These are phyloP conservation scores for Danio kyathit DNA, from an alignment of 2,797 vertebrate species.

Conservation along the genomic window DNA sequence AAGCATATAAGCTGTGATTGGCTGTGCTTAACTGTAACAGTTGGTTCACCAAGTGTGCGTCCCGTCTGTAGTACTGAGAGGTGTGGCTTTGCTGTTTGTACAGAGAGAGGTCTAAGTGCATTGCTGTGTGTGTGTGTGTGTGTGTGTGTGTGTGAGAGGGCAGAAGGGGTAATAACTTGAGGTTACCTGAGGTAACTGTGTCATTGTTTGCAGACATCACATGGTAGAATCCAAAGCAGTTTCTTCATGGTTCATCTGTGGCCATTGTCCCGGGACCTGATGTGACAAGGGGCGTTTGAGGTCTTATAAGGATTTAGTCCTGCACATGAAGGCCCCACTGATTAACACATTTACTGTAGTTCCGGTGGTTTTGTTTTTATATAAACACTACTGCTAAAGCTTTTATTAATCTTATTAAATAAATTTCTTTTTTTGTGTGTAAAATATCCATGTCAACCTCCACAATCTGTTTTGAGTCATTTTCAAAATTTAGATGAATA, in stretches of 20 bases:
- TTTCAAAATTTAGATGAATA: too few species aligned
- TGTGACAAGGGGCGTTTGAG: background rate
- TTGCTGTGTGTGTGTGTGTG: background rate
- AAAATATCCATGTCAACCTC: too few species aligned
- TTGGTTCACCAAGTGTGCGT: conserved; percentile 15
- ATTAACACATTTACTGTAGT: background rate
- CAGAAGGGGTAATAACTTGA: conserved; percentile 20
- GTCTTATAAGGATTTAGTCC: background rate
- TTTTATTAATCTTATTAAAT: background rate
- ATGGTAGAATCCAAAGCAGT: background rate
- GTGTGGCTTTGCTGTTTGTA: conserved; percentile 26
- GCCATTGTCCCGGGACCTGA: background rate
- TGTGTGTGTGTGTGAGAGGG: background rate
- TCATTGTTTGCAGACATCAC: conserved; percentile 5
- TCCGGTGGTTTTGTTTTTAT: background rate
- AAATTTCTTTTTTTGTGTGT: too few species aligned
- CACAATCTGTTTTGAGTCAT: too few species aligned
- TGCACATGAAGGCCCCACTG: background rate
- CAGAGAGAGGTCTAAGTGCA: conserved; percentile 29
- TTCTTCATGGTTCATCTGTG: background rate
- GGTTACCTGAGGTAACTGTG: conserved; percentile 33
- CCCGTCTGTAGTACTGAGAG: conserved; percentile 16
- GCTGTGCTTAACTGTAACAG: conserved; percentile 18
- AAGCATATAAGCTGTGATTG: conserved; percentile 24
- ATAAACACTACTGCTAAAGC: background rate